Percentiles rank a stretch among this genome's conserved stretches.
Evolutionary conservation across 92 coral and sea anemone species (phyloP).

Genomic region (Actinostola sp.): DNA sequence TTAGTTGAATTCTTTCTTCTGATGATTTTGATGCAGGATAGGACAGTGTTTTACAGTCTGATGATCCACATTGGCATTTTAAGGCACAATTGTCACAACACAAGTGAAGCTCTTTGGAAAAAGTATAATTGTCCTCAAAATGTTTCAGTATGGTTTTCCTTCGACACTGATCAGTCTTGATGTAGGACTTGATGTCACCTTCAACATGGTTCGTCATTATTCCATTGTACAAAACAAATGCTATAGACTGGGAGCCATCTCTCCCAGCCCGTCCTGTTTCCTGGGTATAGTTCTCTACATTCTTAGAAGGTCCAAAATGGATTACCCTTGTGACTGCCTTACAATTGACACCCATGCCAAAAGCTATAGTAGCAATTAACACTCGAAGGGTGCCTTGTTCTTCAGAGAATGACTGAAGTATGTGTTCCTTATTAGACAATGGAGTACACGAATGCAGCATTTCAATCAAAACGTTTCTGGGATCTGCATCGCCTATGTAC

Average conservation of each 20-base stretch:
- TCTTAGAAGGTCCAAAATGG: conserved; percentile 67
- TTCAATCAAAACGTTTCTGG: conserved; percentile 19
- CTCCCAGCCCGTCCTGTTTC: conserved; percentile 58
- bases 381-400: conserved; percentile 24
- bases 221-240: conserved; percentile 47
- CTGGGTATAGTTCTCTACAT: conserved; percentile 42
- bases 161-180: conserved; percentile 42
- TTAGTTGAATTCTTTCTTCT: too few relatives aligned
- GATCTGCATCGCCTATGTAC: conserved; percentile 2
- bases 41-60: conserved; percentile 24
- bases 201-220: conserved; percentile 39
- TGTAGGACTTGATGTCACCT: conserved; percentile 33
- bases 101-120: conserved; percentile 9
- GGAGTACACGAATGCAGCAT: conserved; percentile 62
- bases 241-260: conserved; percentile 38
- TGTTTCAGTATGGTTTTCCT: conserved; percentile 31
- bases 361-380: conserved; percentile 54
- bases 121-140: conserved; percentile 10
- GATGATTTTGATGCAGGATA: too few relatives aligned
- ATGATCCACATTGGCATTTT: conserved; percentile 30
- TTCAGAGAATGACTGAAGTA: conserved; percentile 20
- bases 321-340: conserved; percentile 41
- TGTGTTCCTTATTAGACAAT: conserved; percentile 36
- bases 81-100: conserved; percentile 35
- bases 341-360: conserved; percentile 64